Base-by-base conservation (phyloP, 2,797 vertebrate species). In the Rachycentron canadum region DNA sequence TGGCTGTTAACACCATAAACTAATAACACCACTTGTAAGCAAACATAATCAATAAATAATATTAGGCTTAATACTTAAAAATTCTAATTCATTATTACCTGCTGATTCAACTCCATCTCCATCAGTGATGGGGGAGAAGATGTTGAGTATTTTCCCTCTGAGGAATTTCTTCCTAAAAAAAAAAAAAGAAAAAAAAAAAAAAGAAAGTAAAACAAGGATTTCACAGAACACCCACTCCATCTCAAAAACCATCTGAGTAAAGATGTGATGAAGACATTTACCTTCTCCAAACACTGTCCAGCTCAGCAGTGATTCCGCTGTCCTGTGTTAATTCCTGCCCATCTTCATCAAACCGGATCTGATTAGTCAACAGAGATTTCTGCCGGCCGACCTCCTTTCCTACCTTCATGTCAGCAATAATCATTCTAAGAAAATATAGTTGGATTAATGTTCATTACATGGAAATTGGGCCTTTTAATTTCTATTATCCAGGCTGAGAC, bases 381-480 rank as follows among this genome's bases (percentile, higher is more conserved):
- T 77, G 67, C 62, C 91, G 91, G 38, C 8, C 55, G 17, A 65
- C 1, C 0, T 79, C 91, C 71, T 36, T 96, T 57, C 94, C 91
- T 47, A 99, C 85, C 69, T 95, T 95, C 97, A 99, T 99, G 82
- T 96, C 92, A 59, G 96, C 92, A 69, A 99, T 95, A 63, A 99
- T 91, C 0, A 86, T 86, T 67, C 97, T 97, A 90, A 89, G 86
- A 90, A 83, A 28, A 75, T 5, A 78, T 36, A 5, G 7, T 58
- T 50, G n/a, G 10, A 58, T 73, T 43, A 1, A 50, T 40, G 23
- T 53, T 67, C 30, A 61, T 21, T 23, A 13, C 0, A 47, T 30
- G 0, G 25, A 30, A 58, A 50, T 11, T 9, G 13, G 40, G 12
- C 5, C n/a, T 45, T 59, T 64, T 9, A n/a, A 52, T 68, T 34